Conservation (phyloP, 2,888 invertebrate species). For the Andrena hattorfiana region DNA sequence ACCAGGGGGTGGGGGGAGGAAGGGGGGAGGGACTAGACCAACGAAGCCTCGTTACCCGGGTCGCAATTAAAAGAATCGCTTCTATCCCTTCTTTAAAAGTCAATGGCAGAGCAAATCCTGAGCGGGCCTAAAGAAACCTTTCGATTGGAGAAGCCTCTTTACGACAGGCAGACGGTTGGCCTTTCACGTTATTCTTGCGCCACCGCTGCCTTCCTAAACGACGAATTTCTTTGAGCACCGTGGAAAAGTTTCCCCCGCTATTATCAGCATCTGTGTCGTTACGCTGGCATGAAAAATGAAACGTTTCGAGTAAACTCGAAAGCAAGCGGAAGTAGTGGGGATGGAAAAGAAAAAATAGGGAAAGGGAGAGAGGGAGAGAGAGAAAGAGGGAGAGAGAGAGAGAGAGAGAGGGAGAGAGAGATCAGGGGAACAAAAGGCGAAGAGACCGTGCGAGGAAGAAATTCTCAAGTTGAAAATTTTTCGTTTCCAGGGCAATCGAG, state of each 20-base stretch:
- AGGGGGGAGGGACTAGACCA: neutral
- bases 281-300: neutral
- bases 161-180: conserved; percentile 41
- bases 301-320: conserved; percentile 29
- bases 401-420: neutral
- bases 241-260: conserved; percentile 3
- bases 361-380: neutral
- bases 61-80: conserved; percentile 61
- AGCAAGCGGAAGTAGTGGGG: no score
- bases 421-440: neutral
- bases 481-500: conserved; percentile 19
- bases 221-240: conserved; percentile 48
- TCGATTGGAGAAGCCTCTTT: conserved; percentile 53
- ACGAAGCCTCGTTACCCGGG: conserved; percentile 49
- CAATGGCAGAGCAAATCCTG: conserved; percentile 51
- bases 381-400: neutral
- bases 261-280: conserved; percentile 9
- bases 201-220: conserved; percentile 29
- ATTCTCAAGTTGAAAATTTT: conserved; percentile 23
- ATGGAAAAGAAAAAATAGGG: no score
- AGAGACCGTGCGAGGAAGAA: neutral
- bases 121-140: conserved; percentile 47
- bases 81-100: conserved; percentile 51
- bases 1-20: neutral
- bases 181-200: conserved; percentile 48